These are phyloP conservation scores for Macrophya alboannulata DNA, from an alignment of 2,888 invertebrate species.

Conservation along the genomic window DNA sequence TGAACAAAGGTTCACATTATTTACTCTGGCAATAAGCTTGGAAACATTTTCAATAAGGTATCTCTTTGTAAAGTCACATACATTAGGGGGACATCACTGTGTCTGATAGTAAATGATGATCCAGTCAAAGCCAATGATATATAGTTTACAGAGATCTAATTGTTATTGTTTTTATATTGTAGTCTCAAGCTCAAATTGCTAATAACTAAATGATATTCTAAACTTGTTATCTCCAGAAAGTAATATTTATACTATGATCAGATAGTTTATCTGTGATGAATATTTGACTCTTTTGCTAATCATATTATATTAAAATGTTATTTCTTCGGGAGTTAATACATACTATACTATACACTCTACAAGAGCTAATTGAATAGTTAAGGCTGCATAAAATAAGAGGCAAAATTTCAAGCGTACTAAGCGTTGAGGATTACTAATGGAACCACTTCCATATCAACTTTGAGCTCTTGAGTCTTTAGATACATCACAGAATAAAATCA, in stretches of 20 bases:
- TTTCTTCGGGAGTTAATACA: slow-evolving; percentile 11
- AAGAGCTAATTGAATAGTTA: background rate
- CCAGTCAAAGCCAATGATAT: background rate
- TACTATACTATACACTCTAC: background rate
- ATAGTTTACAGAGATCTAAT: background rate
- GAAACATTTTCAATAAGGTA: background rate
- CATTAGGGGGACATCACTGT: background rate
- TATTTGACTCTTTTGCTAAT: slow-evolving; percentile 24
- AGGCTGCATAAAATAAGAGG: background rate
- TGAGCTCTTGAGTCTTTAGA: background rate
- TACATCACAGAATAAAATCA: background rate
- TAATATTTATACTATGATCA: slow-evolving; percentile 35
- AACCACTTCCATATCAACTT: background rate
- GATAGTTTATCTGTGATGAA: slow-evolving; percentile 36
- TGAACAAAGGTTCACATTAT: slow-evolving; percentile 5
- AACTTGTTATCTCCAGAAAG: slow-evolving; percentile 12
- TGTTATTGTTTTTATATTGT: slow-evolving; percentile 6
- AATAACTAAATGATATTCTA: background rate
- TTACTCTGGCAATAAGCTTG: background rate
- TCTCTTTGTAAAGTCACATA: background rate
- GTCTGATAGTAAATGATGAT: background rate
- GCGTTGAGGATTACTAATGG: background rate
- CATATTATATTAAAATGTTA: slow-evolving; percentile 42
- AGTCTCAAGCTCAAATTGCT: background rate
- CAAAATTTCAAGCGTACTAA: slow-evolving; percentile 34